Conservation (phyloP, 2,797 vertebrate species). For the Gallinago solitaria region DNA sequence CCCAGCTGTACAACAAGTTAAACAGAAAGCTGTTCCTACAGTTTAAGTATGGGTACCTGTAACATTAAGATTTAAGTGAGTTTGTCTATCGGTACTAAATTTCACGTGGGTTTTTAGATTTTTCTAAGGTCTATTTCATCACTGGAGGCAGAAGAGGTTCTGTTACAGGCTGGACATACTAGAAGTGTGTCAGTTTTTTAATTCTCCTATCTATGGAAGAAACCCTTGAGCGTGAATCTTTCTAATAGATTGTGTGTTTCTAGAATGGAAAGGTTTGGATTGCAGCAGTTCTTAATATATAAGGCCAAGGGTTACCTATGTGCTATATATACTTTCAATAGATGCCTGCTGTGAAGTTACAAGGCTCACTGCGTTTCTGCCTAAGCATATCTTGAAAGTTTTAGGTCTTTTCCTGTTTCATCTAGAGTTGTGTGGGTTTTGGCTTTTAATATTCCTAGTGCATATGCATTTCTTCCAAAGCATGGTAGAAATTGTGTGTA, state of each 20-base stretch:
- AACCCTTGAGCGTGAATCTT: background rate
- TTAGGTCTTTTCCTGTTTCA: background rate
- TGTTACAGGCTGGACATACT: background rate
- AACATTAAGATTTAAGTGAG: background rate
- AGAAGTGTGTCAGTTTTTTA: background rate
- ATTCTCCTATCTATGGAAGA: background rate
- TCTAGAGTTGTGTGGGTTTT: background rate
- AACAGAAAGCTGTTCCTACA: background rate
- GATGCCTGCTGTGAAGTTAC: background rate
- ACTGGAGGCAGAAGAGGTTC: background rate
- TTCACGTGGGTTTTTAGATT: background rate
- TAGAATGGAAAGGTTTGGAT: background rate
- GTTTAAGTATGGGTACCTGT: background rate
- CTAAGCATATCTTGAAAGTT: background rate
- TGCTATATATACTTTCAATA: background rate
- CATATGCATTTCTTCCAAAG: background rate
- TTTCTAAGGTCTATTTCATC: background rate
- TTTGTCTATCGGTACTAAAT: background rate
- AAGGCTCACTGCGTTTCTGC: background rate
- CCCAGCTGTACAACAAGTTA: background rate
- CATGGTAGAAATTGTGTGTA: background rate
- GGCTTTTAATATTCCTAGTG: background rate
- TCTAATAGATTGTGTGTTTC: background rate
- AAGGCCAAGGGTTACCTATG: background rate
- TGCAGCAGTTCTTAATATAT: background rate